phyloP scores from a whole-genome alignment of 2,113 vertebrate species.

The Pelusios castaneus region DNA sequence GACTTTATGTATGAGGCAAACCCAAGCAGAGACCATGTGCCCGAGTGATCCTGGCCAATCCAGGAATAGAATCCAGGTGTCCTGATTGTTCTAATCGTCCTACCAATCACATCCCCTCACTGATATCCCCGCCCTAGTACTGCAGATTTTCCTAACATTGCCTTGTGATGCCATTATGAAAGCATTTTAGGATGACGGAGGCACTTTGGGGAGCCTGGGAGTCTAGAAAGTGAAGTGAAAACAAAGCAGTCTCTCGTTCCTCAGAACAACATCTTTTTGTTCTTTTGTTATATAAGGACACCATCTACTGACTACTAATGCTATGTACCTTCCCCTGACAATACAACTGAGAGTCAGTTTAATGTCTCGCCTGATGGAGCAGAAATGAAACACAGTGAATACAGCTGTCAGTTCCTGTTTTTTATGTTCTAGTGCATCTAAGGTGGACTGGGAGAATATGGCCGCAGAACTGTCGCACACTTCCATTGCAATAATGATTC shows the following conservation, averaged over 20 bases:
- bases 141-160: neutral
- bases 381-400: neutral
- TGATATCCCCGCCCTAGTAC: accelerated
- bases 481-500: neutral
- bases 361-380: neutral
- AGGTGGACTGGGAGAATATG: neutral
- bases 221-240: neutral
- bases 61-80: neutral
- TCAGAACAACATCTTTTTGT: neutral
- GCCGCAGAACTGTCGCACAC: accelerated
- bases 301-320: neutral
- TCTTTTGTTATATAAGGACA: neutral
- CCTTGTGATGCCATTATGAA: neutral
- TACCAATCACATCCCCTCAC: neutral
- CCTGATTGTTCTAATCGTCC: neutral
- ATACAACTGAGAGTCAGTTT: neutral
- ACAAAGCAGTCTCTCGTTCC: neutral
- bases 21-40: neutral
- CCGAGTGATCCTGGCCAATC: neutral
- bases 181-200: neutral
- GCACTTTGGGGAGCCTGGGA: accelerated
- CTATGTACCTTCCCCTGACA: neutral
- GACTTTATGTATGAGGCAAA: neutral
- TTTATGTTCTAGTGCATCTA: neutral
- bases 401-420: neutral